Base-by-base conservation (phyloP, 2,113 vertebrate species). In the Pangasianodon hypophthalmus region DNA sequence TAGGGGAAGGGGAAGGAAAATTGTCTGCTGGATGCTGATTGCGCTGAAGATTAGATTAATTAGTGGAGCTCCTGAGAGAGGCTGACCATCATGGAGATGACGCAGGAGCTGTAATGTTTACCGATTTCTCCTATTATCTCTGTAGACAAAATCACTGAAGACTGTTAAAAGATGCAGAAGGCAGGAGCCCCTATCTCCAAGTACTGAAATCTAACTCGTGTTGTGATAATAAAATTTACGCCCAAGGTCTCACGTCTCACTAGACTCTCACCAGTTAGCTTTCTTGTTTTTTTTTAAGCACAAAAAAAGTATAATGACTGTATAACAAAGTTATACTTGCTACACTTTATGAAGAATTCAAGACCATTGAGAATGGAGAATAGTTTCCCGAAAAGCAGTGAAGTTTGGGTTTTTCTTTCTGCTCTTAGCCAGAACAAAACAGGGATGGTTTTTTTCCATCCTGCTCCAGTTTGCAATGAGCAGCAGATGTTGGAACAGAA, bases 401-500 rank as follows among this genome's bases (percentile, higher is more conserved):
- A 26, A 32, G 64, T 81, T 77, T 24, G 71, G 44, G 58, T 77
- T 32, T 67, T 41, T 71, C 86, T 21, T 37, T 56, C 67, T 19
- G 5, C n/a, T 60, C 64, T 64, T 80, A 71, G 84, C 37, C 79
- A 80, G 84, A 90, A 88, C 4, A 58, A 85, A 71, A 32, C 67
- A 80, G 77, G 90, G 80, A 48, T 84, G 14, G 44, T 48, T 48
- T 48, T 19, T 87, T 71, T 50, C 48, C 60, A 60, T 69, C 69
- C 41, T 91, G 84, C 60, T 81, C 83, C 69, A 81, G 84, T 46
- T 83, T 86, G 44, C 54, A 44, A 67, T n/a, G 16, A 87, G 83
- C 69, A 82, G 81, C 92, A 92, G 88, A 92, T 87, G 50, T 54
- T 87, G 50, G 52, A 44, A 46, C 67, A 75, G 32, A 44, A 71